A percentile compares a stretch with the other conserved stretches of the same genome.
Conservation (phyloP, 2,888 invertebrate genomes). For the Molanna angustata region DNA sequence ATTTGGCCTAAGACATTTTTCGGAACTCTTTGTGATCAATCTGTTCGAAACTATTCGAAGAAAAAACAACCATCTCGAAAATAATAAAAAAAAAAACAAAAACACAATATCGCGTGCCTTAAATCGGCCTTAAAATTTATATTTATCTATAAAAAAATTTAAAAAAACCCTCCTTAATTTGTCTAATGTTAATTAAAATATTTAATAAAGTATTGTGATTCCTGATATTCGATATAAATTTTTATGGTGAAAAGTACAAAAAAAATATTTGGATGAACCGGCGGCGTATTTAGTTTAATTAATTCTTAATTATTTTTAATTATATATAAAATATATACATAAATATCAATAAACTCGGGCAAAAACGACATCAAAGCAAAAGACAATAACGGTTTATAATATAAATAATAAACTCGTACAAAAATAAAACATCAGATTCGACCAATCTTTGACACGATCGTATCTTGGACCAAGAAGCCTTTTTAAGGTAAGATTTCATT, state of each 20-base stretch:
- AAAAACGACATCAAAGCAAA: constrained; percentile 16
- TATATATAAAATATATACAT: constrained; percentile 14
- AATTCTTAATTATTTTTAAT: constrained; percentile 12
- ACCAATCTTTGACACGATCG: constrained; percentile 6
- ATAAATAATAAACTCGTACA: neutral
- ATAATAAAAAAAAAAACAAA: constrained; percentile 14
- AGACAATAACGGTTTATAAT: constrained; percentile 11
- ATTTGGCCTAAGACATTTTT: constrained; percentile 29
- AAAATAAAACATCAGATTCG: neutral
- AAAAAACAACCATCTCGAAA: constrained; percentile 8
- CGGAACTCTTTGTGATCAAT: constrained; percentile 22
- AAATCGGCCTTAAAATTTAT: constrained; percentile 55
- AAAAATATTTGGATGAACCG: constrained; percentile 13
- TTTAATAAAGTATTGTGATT: constrained; percentile 43
- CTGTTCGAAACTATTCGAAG: constrained; percentile 8
- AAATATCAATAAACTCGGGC: constrained; percentile 10
- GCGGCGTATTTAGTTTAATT: constrained; percentile 11
- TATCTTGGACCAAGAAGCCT: too few relatives aligned
- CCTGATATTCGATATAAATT: constrained; percentile 29
- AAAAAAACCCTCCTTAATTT: constrained; percentile 35
- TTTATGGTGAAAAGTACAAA: constrained; percentile 25
- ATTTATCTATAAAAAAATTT: constrained; percentile 29
- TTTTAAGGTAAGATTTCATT: too few relatives aligned
- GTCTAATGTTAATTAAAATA: constrained; percentile 40
- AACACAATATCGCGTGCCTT: constrained; percentile 38